Conservation (phyloP, 2,113 vertebrate genomes). For the Nesogale talazaci region DNA sequence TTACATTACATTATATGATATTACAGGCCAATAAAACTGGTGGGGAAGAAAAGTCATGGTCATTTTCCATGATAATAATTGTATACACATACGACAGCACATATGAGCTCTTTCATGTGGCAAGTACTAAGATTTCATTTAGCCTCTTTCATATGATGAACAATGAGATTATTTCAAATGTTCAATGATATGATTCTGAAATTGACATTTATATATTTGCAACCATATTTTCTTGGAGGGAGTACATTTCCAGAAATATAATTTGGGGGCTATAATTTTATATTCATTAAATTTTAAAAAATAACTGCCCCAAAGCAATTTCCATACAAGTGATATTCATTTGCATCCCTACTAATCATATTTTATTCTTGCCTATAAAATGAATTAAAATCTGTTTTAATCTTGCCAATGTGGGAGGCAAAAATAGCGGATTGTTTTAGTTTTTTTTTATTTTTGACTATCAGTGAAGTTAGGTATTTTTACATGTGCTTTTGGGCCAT, state of each 20-base stretch:
- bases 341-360: neutral
- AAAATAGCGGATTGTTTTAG: neutral
- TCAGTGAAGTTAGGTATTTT: neutral
- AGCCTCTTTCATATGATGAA: neutral
- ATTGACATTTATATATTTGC: neutral
- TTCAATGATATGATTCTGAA: neutral
- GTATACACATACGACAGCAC: neutral
- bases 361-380: neutral
- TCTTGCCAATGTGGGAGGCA: neutral
- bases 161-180: neutral
- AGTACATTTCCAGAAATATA: neutral
- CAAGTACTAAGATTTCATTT: neutral
- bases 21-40: no score
- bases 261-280: neutral
- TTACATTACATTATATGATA: no score
- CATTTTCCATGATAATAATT: neutral
- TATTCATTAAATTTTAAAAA: neutral
- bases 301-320: neutral
- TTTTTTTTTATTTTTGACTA: neutral
- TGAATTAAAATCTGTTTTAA: neutral
- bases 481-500: neutral
- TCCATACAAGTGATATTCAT: neutral
- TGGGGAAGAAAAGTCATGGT: neutral
- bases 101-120: neutral
- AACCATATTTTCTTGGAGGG: neutral